Evolutionary conservation across 2,797 vertebrate genomes (phyloP), one percentile per base, ranked within the genome.

Genomic region (Pristis pectinata): DNA sequence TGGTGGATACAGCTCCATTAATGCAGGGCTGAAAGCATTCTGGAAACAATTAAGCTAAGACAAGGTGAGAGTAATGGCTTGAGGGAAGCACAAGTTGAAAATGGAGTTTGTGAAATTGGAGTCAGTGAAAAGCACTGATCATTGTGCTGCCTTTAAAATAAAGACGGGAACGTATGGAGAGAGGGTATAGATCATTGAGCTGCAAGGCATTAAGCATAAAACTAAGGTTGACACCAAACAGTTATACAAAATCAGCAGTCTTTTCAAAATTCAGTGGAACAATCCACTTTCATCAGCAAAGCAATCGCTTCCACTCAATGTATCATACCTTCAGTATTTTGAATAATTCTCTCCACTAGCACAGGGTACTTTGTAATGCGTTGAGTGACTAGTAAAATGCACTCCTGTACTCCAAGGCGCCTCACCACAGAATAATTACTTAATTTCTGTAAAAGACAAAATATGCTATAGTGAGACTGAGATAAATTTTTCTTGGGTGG

Each of bases 291-390:
- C 19, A 17, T n/a, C 13, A n/a, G 67, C 1, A 0, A 37, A 94
- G 11, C 44, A 41, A 74, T 13, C 74, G 24, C 93, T 74, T 10
- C 64, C 72, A n/a, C 27, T 30, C 5, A 89, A 17, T 24, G 7
- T 10, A 24, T 22, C 49, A 9, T 94, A 99, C 99, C 99, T 98
- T 98, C 98, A 0, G 98, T 99, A 95, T 99, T 98, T 95, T 98
- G 98, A 34, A 99, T 96, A 83, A 99, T 97, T 0, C 99, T 97
- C 92, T 99, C 98, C 96, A 99, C 97, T 56, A 99, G 96, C 0
- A 99, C 98, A 0, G 99, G 99, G 95, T 99, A 99, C 95, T 99
- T 99, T 95, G 98, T 99, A 95, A 99, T 98, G 94, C 99, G 98
- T 95, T 99, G 99, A 0, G 99, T 99, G n/a, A 99, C 98, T 67